phyloP scores from a whole-genome alignment of 2,113 vertebrate genomes.

The Monopterus albus region DNA sequence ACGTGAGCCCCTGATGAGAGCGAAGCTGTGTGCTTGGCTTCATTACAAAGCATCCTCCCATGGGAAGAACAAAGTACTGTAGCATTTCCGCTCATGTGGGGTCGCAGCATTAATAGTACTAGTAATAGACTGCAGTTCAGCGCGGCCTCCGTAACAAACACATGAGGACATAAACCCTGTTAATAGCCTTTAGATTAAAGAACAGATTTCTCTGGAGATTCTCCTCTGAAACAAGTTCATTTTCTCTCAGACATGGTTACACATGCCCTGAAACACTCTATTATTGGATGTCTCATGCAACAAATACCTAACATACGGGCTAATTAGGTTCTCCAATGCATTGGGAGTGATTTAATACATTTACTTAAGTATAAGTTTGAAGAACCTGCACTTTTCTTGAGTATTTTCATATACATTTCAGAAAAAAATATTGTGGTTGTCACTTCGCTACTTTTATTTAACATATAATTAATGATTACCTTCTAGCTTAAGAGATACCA shows the following conservation, averaged over 20 bases:
- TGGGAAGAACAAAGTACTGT: constrained; percentile 26
- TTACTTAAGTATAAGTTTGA: neutral
- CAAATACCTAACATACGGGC: constrained; percentile 26
- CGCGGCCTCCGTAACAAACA: constrained; percentile 44
- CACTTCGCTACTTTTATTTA: too few species aligned
- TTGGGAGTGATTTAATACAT: neutral
- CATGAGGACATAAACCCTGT: constrained; percentile 34
- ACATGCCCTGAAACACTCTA: constrained; percentile 37
- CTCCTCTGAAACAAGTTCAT: constrained; percentile 39
- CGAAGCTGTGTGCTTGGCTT: constrained; percentile 54
- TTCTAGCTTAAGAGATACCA: too few species aligned
- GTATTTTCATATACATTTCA: too few species aligned
- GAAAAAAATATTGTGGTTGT: too few species aligned
- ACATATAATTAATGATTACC: too few species aligned
- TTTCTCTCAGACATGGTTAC: constrained; percentile 34
- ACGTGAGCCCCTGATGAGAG: constrained; percentile 43
- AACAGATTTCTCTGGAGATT: constrained; percentile 55
- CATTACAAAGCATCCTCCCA: constrained; percentile 47
- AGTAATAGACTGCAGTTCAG: constrained; percentile 35
- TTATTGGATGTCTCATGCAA: constrained; percentile 35
- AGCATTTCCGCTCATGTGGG: constrained; percentile 37
- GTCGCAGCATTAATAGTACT: constrained; percentile 29
- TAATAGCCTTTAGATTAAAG: constrained; percentile 58
- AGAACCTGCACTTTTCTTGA: too few species aligned
- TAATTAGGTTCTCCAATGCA: constrained; percentile 32